A percentile compares a stretch with the other conserved stretches of the same genome.
These are phyloP conservation scores for Petrocephalus zakoni DNA, from an alignment of 2,113 vertebrate genomes.

Conservation along the genomic window DNA sequence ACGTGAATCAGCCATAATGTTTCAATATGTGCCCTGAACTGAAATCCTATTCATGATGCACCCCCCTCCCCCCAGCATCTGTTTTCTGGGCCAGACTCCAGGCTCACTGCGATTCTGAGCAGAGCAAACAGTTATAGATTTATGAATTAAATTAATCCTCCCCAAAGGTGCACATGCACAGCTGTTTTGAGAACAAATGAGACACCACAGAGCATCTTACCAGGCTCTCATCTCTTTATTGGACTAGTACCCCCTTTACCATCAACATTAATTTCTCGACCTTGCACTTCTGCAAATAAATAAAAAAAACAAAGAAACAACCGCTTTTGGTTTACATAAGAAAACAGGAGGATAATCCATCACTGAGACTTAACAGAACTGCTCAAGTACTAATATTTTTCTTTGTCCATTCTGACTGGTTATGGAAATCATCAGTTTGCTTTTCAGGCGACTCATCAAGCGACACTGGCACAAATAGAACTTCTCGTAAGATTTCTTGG, in stretches of 20 bases:
- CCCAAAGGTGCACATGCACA: not conserved
- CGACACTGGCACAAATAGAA: no score
- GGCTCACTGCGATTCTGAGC: not conserved
- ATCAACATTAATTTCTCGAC: not conserved
- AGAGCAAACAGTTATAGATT: not conserved
- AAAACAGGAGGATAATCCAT: not conserved
- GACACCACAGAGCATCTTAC: not conserved
- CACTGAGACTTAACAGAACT: not conserved
- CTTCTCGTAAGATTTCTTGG: not conserved
- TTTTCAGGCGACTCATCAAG: no score
- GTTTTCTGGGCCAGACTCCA: not conserved
- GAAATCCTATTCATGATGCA: not conserved
- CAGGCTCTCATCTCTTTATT: not conserved
- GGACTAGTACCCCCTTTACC: not conserved
- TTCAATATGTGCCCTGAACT: not conserved
- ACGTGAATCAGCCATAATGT: not conserved
- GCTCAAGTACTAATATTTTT: not conserved
- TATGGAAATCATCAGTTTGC: not conserved
- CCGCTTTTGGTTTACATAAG: not conserved
- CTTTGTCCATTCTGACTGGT: not conserved
- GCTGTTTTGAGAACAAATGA: not conserved
- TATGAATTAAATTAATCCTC: not conserved
- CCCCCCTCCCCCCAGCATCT: not conserved
- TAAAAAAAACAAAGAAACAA: not conserved
- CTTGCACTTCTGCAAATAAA: not conserved